A percentile compares a stretch with the other conserved stretches of the same genome.
Evolutionary conservation across 1,140 invertebrate species (phyloP).

Genomic region (Heliothis subflexa): DNA sequence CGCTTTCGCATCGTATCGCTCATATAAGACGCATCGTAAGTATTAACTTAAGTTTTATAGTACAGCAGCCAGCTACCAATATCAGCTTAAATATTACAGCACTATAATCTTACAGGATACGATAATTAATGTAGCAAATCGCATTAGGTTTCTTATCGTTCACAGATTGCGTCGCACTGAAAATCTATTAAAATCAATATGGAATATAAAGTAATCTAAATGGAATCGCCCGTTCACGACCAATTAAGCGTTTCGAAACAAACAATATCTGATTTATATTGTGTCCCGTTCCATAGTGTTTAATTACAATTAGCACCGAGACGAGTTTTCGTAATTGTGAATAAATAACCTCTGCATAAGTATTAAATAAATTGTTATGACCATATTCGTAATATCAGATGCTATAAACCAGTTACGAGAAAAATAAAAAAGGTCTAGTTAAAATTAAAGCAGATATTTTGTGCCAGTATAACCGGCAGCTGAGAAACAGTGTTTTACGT

Average conservation of each 20-base stretch:
- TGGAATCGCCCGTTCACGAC: conserved; percentile 57
- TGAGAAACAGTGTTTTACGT: too few relatives aligned
- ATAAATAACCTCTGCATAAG: conserved; percentile 35
- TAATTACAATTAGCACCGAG: conserved; percentile 48
- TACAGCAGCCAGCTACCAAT: background rate
- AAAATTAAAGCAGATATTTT: background rate
- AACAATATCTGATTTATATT: conserved; percentile 66
- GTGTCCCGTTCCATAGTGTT: conserved; percentile 50
- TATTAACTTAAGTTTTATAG: background rate
- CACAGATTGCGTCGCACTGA: conserved; percentile 52
- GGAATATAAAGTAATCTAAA: conserved; percentile 58
- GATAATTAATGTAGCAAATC: background rate
- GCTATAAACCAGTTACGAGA: too few relatives aligned
- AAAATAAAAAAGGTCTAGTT: background rate
- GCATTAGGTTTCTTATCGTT: background rate
- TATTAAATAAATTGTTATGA: conserved; percentile 11
- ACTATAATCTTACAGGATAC: conserved; percentile 28
- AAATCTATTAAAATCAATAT: conserved; percentile 65
- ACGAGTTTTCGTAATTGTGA: conserved; percentile 51
- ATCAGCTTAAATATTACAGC: background rate
- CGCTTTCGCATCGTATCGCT: too few relatives aligned
- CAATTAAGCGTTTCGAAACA: conserved; percentile 69
- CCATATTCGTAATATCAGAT: conserved; percentile 2
- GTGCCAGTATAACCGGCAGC: too few relatives aligned
- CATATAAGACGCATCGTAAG: too few relatives aligned